Evolutionary conservation across 2,888 invertebrate species (phyloP).

Genomic region (Drosophila infuscata): DNA sequence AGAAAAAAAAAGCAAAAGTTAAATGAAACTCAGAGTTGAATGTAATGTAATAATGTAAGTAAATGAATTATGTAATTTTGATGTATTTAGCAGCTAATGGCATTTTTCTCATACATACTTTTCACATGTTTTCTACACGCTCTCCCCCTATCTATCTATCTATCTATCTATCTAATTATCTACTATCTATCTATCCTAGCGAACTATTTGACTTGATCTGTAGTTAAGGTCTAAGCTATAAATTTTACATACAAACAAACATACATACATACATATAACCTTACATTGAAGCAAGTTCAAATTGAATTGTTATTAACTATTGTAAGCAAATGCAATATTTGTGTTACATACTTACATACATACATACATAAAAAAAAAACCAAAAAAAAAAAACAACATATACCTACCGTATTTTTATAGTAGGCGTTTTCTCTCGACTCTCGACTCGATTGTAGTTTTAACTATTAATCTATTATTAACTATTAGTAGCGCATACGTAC

Average conservation of each 20-base stretch:
- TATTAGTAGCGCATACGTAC: conserved; percentile 61
- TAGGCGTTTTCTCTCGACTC: conserved; percentile 73
- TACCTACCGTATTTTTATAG: conserved; percentile 76
- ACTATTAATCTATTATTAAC: conserved; percentile 14
- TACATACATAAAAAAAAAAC: neutral
- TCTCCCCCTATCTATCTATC: conserved; percentile 27
- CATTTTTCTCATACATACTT: conserved; percentile 61
- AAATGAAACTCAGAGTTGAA: conserved; percentile 19
- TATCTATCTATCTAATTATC: conserved; percentile 19
- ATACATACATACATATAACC: conserved; percentile 14
- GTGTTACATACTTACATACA: conserved; percentile 55
- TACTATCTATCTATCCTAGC: conserved; percentile 16
- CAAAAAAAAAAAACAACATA: conserved; percentile 13
- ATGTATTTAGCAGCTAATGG: conserved; percentile 66
- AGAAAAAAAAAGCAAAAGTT: conserved; percentile 6
- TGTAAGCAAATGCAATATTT: conserved; percentile 76
- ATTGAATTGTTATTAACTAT: conserved; percentile 75
- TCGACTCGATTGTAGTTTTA: conserved; percentile 74
- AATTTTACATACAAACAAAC: conserved; percentile 16
- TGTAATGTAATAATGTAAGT: conserved; percentile 24
- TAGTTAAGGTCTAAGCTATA: conserved; percentile 24
- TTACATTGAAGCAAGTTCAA: conserved; percentile 65
- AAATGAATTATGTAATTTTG: conserved; percentile 44
- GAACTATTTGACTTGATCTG: conserved; percentile 21
- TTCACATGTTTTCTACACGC: conserved; percentile 36